Evolutionary conservation across 2,113 vertebrate genomes (phyloP), one percentile per base, ranked within the genome.

Genomic region (Ornithorhynchus anatinus): DNA sequence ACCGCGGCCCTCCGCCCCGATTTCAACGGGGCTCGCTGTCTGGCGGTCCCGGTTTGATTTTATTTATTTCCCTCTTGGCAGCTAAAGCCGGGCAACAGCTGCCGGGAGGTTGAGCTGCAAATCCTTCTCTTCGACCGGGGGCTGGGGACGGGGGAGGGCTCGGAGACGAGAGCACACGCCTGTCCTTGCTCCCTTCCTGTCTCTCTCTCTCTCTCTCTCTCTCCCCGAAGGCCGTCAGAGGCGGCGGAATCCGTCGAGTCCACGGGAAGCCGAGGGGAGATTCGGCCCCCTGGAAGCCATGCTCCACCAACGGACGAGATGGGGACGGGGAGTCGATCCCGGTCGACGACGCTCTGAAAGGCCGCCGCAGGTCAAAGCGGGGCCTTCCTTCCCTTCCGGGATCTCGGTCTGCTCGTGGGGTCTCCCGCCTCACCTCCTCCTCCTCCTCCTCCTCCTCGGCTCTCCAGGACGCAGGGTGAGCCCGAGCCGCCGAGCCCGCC

Each of bases 71-170:
- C 82, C 89, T 88, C 83, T 76, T 73, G 88, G 81, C 82, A 58
- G 85, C 25, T 81, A 84, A 88, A 81, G 82, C 85, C 48, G 72
- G 85, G 71, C 73, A 86, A 86, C 89, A 91, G 90, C 87, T 93
- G 89, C 88, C 67, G 43, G 47, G 65, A 80, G 86, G 78, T 63
- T 89, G 82, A 92, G 87, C 84, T 90, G 88, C 84, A 92, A 94
- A 92, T 90, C 91, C 93, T 90, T 77, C 87, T 72, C 84, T 71
- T 86, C 82, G 73, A 74, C 1, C 77, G 70, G 81, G 83, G 17
- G 87, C 76, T 83, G 1, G 45, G 65, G 83, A 81, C 57, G 79
- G 65, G 67, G 80, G 76, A 63, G 56, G n/a, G n/a, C n/a, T n/a
- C n/a, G 5, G 31, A 13, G 37, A 75, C n/a, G 53, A 63, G 73